Percentiles rank a stretch among this genome's conserved stretches.
Conservation (phyloP, 2,888 invertebrate genomes). For the Pseudococcus viburni region DNA sequence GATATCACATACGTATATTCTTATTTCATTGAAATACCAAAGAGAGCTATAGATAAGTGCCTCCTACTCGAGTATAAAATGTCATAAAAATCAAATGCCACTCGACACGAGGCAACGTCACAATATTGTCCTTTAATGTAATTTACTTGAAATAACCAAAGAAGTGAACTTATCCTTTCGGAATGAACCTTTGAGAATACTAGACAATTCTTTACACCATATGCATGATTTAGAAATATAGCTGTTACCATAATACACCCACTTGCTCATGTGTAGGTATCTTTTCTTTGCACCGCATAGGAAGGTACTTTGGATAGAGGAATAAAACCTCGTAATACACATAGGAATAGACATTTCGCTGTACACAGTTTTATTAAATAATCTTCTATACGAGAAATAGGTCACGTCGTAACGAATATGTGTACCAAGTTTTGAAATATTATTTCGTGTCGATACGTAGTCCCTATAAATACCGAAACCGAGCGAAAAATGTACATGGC, state of each 20-base stretch:
- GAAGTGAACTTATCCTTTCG: not conserved
- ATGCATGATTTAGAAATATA: no score
- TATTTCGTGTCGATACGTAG: constrained; percentile 4
- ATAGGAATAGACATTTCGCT: not conserved
- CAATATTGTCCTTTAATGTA: not conserved
- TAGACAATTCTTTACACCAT: no score
- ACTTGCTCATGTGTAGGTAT: no score
- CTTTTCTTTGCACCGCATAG: no score
- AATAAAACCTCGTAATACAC: not conserved
- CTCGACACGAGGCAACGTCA: not conserved
- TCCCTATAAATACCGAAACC: not conserved
- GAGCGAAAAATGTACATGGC: constrained; percentile 24
- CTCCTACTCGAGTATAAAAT: not conserved
- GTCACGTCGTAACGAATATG: not conserved
- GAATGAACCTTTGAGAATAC: not conserved
- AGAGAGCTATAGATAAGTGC: not conserved
- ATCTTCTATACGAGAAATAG: constrained; percentile 8
- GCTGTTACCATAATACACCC: no score
- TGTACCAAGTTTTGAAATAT: not conserved
- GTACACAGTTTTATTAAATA: constrained; percentile 8
- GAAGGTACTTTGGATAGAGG: no score
- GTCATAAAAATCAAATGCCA: not conserved
- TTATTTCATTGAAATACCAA: no score
- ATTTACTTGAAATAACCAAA: not conserved
- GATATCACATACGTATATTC: no score